A percentile compares a stretch with the other conserved stretches of the same genome.
Conservation (phyloP, 2,113 vertebrate genomes). For the Ageneiosus marmoratus region DNA sequence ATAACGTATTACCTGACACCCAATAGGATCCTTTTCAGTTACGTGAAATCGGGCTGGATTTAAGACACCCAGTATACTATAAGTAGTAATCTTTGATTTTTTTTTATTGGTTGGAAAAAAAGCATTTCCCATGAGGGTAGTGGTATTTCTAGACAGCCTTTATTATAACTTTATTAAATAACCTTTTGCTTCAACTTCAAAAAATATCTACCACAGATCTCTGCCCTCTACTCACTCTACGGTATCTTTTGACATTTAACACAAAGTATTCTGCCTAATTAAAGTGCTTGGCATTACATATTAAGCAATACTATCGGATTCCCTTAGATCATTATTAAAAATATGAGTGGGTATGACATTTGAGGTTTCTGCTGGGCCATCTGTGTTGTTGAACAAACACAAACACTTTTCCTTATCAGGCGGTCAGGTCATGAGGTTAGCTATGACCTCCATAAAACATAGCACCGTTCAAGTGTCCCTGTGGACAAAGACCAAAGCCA, state of each 20-base stretch:
- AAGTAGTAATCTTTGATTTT: conserved; percentile 1
- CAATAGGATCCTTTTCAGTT: background rate
- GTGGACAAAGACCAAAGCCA: conserved; percentile 14
- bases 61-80: background rate
- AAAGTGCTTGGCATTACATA: conserved; percentile 14
- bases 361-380: background rate
- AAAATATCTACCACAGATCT: conserved; percentile 13
- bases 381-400: conserved; percentile 7
- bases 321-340: conserved; percentile 3
- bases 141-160: background rate
- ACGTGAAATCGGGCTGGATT: background rate
- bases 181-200: conserved; percentile 6
- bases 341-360: background rate
- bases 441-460: conserved; percentile 19
- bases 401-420: conserved; percentile 9
- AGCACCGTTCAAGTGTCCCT: conserved; percentile 1
- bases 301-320: background rate
- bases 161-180: conserved; percentile 11
- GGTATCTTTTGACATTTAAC: conserved; percentile 30
- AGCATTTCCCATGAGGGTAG: background rate
- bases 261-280: conserved; percentile 28
- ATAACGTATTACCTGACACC: background rate
- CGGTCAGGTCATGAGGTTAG: conserved; percentile 10
- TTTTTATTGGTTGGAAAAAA: background rate
- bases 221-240: background rate